Evolutionary conservation across 2,797 vertebrate species (phyloP).

Genomic region (Tenualosa thibaudeaui): DNA sequence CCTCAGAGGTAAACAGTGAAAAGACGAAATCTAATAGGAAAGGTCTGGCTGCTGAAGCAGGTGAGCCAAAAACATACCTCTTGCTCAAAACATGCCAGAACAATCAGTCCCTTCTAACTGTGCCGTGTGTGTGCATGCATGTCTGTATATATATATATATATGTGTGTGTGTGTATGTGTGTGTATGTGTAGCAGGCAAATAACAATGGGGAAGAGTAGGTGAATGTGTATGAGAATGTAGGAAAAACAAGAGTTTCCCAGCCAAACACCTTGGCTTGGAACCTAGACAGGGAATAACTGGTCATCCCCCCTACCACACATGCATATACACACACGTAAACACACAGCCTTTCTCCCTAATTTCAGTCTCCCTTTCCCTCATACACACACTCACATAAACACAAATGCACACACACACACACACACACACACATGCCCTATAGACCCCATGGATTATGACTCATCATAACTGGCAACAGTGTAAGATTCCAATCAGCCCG

Average conservation of each 20-base stretch:
- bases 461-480: constrained; percentile 20
- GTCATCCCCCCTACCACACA: background rate
- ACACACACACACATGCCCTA: background rate
- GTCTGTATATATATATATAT: background rate
- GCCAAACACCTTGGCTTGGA: constrained; percentile 19
- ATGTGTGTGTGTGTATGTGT: background rate
- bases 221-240: background rate
- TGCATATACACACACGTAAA: background rate
- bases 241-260: constrained; percentile 6
- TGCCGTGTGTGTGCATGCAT: background rate
- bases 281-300: background rate
- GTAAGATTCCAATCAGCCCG: constrained; percentile 6
- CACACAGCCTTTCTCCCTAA: background rate
- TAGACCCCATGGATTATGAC: background rate
- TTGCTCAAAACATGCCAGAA: background rate
- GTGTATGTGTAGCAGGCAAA: background rate
- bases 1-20: background rate
- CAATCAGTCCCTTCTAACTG: background rate
- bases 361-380: background rate
- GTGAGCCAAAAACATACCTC: background rate
- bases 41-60: background rate
- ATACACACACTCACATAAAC: background rate
- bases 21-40: background rate
- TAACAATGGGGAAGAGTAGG: background rate
- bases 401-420: background rate